Percentiles rank a stretch among this genome's conserved stretches.
phyloP scores from a whole-genome alignment of 2,888 invertebrate genomes.

The Sphaerophoria rueppellii region DNA sequence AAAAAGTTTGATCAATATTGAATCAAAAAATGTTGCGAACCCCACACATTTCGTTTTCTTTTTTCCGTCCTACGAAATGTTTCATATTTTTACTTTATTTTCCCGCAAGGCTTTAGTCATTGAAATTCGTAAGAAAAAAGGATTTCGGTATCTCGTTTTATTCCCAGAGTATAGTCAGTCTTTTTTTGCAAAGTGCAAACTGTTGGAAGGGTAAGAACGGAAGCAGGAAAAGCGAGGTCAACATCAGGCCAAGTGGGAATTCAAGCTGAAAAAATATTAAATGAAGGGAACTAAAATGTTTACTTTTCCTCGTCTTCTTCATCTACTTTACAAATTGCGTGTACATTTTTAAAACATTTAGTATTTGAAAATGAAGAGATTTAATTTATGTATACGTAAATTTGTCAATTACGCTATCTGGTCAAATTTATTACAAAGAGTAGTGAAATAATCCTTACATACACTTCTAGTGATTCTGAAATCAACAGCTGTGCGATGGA shows the following conservation, averaged over 20 bases:
- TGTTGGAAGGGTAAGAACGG: conserved; percentile 13
- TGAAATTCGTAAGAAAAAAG: conserved; percentile 53
- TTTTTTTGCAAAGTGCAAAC: background rate
- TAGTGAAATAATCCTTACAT: too few species aligned
- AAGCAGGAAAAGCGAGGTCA: conserved; percentile 57
- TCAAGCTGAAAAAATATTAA: conserved; percentile 55
- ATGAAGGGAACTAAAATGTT: conserved; percentile 53
- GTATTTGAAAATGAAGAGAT: too few species aligned
- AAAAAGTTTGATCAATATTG: conserved; percentile 73
- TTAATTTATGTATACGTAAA: too few species aligned
- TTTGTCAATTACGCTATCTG: too few species aligned
- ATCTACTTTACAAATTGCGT: conserved; percentile 28
- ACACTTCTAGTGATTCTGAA: too few species aligned
- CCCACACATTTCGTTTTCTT: background rate
- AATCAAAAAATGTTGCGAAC: conserved; percentile 57
- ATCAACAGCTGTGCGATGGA: too few species aligned
- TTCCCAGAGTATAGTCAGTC: conserved; percentile 27
- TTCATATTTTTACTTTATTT: conserved; percentile 33
- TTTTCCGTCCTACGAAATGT: conserved; percentile 12
- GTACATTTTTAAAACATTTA: background rate
- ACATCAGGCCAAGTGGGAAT: conserved; percentile 47
- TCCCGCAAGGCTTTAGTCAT: conserved; percentile 56
- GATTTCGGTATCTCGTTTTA: conserved; percentile 38
- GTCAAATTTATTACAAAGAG: too few species aligned
- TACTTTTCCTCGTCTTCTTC: conserved; percentile 30